phyloP scores from a whole-genome alignment of 2,113 vertebrate species.

The Campylorhamphus procurvoides region DNA sequence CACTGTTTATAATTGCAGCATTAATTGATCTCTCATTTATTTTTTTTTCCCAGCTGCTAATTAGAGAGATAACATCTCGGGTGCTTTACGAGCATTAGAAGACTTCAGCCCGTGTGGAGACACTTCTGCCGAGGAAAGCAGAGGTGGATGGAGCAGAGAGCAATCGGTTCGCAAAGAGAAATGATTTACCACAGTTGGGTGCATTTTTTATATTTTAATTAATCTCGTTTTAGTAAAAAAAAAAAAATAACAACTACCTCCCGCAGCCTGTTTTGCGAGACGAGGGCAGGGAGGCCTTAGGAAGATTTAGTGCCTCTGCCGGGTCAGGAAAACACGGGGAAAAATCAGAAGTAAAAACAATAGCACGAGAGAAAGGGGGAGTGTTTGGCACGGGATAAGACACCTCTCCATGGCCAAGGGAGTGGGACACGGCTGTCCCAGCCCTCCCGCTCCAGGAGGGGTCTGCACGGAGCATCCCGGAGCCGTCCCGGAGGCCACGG shows the following conservation, averaged over 20 bases:
- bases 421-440: not conserved
- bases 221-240: not conserved
- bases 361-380: not conserved
- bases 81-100: constrained; percentile 61
- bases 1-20: constrained; percentile 74
- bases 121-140: constrained; percentile 24
- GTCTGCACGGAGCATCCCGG: not conserved
- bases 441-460: not conserved
- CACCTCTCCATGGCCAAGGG: not conserved
- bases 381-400: not conserved
- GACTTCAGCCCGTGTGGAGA: constrained; percentile 46
- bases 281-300: not conserved
- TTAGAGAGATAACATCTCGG: constrained; percentile 73
- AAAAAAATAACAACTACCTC: not conserved
- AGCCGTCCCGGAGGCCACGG: not conserved
- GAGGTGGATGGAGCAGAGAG: not conserved
- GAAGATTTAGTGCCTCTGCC: constrained; percentile 32
- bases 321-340: constrained; percentile 30
- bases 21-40: constrained; percentile 75
- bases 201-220: constrained; percentile 60
- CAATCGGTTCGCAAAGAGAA: not conserved
- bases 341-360: constrained; percentile 40
- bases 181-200: constrained; percentile 34
- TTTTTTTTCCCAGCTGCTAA: constrained; percentile 65
- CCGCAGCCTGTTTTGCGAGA: not conserved